These are phyloP conservation scores for Lasiurus cinereus DNA, from an alignment of 2,113 vertebrate genomes.

Conservation along the genomic window DNA sequence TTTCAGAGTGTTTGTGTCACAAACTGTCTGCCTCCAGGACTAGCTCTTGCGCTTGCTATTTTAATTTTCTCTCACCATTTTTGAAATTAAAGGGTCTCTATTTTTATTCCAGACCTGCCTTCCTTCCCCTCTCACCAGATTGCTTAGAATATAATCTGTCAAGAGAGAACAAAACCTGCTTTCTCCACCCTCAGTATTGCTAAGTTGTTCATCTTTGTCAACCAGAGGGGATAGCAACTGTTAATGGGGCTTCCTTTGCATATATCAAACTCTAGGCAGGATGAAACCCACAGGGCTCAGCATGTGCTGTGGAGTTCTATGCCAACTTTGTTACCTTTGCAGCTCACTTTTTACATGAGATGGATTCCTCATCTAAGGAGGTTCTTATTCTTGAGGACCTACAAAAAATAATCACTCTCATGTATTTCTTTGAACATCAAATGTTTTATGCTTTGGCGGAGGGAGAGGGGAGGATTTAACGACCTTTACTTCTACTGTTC, in stretches of 20 bases:
- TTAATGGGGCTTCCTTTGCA: not conserved
- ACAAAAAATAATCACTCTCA: not conserved
- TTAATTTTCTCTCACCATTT: constrained; percentile 67
- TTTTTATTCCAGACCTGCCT: constrained; percentile 59
- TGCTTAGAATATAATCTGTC: constrained; percentile 54
- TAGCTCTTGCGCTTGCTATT: constrained; percentile 49
- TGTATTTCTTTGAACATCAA: not conserved
- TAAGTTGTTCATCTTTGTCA: not conserved
- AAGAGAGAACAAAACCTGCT: constrained; percentile 34
- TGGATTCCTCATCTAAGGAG: not conserved
- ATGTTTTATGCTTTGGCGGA: not conserved
- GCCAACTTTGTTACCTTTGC: not conserved
- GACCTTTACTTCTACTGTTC: not conserved
- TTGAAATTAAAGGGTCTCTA: constrained; percentile 58
- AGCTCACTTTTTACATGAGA: not conserved
- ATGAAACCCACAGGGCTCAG: not conserved
- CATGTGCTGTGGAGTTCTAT: not conserved
- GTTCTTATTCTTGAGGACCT: not conserved
- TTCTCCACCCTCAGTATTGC: not conserved
- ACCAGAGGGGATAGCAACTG: not conserved
- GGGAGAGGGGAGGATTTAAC: not conserved
- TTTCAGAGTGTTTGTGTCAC: not conserved
- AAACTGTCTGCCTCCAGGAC: not conserved
- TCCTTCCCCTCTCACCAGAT: constrained; percentile 25
- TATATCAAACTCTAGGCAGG: not conserved